Base-by-base conservation (phyloP, 2,113 vertebrate genomes). In the Cathartes aura region DNA sequence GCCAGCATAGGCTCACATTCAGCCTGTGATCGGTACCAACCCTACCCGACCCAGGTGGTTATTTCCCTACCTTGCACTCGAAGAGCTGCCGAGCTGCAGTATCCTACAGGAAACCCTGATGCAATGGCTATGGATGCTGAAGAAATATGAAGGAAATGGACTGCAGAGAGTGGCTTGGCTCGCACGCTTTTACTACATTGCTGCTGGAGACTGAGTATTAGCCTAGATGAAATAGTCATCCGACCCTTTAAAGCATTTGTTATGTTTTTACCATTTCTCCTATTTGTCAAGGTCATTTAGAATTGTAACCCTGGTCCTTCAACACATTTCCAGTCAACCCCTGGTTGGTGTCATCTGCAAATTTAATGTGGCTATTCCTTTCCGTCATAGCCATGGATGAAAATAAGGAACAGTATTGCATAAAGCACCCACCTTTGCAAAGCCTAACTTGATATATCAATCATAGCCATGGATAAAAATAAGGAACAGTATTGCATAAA, bases 1-100 rank as follows among this genome's bases (percentile, higher is more conserved):
- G 50, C 36, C 32, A 21, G n/a, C 55, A 36, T 0, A 43, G 36
- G 43, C 32, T 50, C 38, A 24, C 15, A 7, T 21, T 64, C 23
- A 50, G 50, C 22, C 58, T 38, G 43, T 15, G 43, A 50, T 3
- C 22, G 26, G 52, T 4, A 79, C 43, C 58, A 17, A 29, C 10
- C 15, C 22, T 42, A 43, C 6, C 15, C 32, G 19, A 2, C 12
- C 22, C 1, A 0, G 30, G 9, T 12, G 12, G 18, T 50, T 34
- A 50, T 17, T 12, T 70, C 32, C 42, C 55, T 38, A 4, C 63
- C 56, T 48, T 9, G 40, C n/a, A 9, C 36, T 43, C 4, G 0
- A 56, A 36, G 2, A 8, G 48, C 42, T 63, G 70, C 76, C 0
- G 1, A 36, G 70, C n/a, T 62, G 36, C 48, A 24, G 21, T 9